Evolutionary conservation across 2,888 invertebrate species (phyloP).

Genomic region (Plebejus anna): DNA sequence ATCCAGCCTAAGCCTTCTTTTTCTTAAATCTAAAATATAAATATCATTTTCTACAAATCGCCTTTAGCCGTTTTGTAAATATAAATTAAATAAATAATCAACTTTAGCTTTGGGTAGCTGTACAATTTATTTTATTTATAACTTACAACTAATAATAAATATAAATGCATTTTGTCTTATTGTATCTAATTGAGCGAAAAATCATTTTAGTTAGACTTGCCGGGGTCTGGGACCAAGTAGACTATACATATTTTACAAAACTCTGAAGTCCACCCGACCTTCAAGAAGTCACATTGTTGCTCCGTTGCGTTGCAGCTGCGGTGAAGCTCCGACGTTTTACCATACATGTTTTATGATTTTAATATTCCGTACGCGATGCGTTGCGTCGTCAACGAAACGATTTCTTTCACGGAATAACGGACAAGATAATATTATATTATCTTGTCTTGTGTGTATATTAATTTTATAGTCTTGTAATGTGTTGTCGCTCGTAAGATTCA

Average conservation of each 20-base stretch:
- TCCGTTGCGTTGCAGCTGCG: neutral
- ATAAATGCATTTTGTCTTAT: slow-evolving; percentile 31
- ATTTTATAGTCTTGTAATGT: no score
- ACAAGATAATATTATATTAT: no score
- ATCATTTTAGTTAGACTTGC: neutral
- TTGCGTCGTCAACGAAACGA: no score
- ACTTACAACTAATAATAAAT: slow-evolving; percentile 21
- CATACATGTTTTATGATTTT: neutral
- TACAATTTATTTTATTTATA: slow-evolving; percentile 35
- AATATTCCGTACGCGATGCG: neutral
- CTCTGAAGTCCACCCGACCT: no score
- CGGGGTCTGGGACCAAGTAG: neutral
- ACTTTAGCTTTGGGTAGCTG: slow-evolving; percentile 58
- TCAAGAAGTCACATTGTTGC: neutral
- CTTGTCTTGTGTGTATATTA: no score
- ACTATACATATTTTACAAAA: neutral
- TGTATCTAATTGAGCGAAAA: slow-evolving; percentile 20
- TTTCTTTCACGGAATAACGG: no score
- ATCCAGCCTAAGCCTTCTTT: neutral
- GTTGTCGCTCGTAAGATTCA: no score
- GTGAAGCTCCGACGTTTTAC: neutral
- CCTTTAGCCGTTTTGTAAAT: neutral
- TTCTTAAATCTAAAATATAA: neutral
- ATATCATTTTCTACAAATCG: neutral
- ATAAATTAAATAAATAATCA: slow-evolving; percentile 33